phyloP scores from a whole-genome alignment of 1,140 invertebrate genomes.

The Bursaphelenchus mucronatus region DNA sequence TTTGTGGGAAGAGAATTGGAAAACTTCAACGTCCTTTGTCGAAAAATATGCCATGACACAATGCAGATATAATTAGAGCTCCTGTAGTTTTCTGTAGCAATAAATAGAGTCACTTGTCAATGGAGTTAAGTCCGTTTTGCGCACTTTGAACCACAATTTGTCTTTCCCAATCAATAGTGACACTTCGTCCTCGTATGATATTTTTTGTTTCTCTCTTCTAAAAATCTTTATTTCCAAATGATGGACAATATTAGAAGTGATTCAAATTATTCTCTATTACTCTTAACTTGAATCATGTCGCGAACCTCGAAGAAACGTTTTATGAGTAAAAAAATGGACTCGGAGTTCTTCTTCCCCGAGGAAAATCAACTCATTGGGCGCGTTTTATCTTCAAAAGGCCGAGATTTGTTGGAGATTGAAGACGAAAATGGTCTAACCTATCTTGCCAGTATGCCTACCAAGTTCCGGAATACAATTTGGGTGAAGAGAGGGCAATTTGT shows the following conservation, averaged over 20 bases:
- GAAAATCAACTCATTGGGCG: conserved; percentile 15
- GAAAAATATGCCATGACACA: conserved; percentile 13
- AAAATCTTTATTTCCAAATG: no score
- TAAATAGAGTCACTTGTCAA: no score
- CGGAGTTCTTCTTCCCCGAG: conserved; percentile 11
- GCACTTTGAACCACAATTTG: no score
- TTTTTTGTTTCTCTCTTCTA: no score
- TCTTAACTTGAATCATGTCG: conserved; percentile 11
- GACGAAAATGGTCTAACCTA: conserved; percentile 11
- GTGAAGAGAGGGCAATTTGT: conserved; percentile 20
- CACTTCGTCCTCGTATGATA: no score
- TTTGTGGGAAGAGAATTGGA: conserved; percentile 8
- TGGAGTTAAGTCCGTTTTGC: no score
- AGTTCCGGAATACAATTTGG: conserved; percentile 16
- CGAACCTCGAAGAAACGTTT: conserved; percentile 12
- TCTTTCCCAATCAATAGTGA: no score
- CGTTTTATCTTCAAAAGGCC: not conserved
- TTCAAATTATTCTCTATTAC: not conserved
- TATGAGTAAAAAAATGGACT: conserved; percentile 8
- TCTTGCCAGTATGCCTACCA: conserved; percentile 17
- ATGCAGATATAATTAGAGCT: conserved; percentile 12
- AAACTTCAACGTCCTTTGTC: conserved; percentile 16
- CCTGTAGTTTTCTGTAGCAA: no score
- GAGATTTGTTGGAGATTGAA: conserved; percentile 18
- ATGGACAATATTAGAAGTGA: no score